Evolutionary conservation across 2,888 invertebrate species (phyloP).

Genomic region (Tortricodes alternella): DNA sequence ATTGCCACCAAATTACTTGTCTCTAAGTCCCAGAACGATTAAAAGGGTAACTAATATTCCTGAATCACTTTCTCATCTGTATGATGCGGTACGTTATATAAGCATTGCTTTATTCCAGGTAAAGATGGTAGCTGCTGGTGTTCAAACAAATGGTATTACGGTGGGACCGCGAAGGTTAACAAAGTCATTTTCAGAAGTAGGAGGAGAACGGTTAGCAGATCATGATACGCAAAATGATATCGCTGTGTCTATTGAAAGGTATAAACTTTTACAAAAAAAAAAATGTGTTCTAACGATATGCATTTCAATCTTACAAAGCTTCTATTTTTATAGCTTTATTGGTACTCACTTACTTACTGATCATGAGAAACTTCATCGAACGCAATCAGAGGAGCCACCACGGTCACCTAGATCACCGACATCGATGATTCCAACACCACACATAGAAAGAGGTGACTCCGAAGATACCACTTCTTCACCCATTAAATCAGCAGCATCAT

Average conservation of each 20-base stretch:
- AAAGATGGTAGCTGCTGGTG: conserved; percentile 94
- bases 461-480: conserved; percentile 74
- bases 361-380: conserved; percentile 90
- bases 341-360: too few relatives aligned
- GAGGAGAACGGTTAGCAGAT: conserved; percentile 64
- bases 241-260: conserved; percentile 65
- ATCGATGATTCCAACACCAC: conserved; percentile 74
- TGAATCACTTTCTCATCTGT: background rate
- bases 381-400: conserved; percentile 93
- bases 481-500: conserved; percentile 68
- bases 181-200: conserved; percentile 92
- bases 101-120: conserved; percentile 73
- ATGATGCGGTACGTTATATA: background rate
- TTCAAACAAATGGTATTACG: conserved; percentile 92
- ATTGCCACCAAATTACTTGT: conserved; percentile 86
- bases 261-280: too few relatives aligned
- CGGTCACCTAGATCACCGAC: conserved; percentile 87
- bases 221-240: conserved; percentile 61
- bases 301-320: too few relatives aligned
- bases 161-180: conserved; percentile 86
- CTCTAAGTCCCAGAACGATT: conserved; percentile 91
- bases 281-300: too few relatives aligned
- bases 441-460: conserved; percentile 67
- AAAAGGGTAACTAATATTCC: conserved; percentile 83
- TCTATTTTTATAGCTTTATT: conserved; percentile 61